These are phyloP conservation scores for Ceraclea dissimilis DNA, from an alignment of 2,888 invertebrate species.

Conservation along the genomic window DNA sequence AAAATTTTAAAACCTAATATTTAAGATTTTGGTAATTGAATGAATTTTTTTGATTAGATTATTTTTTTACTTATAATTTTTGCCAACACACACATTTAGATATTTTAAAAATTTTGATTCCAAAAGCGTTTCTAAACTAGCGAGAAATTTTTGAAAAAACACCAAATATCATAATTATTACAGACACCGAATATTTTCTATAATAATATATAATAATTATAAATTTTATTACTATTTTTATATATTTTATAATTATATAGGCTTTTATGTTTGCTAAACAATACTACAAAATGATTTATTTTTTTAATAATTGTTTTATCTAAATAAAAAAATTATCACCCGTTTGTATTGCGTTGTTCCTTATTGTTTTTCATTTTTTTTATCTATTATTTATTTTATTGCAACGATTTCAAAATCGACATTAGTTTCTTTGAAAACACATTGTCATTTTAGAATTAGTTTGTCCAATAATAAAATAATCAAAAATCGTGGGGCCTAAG, in stretches of 20 bases:
- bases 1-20: background rate
- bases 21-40: background rate
- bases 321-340: slow-evolving; percentile 24
- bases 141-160: slow-evolving; percentile 24
- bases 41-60: background rate
- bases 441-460: too few relatives aligned
- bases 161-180: slow-evolving; percentile 19
- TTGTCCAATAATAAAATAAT: too few relatives aligned
- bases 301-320: slow-evolving; percentile 2
- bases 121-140: slow-evolving; percentile 25
- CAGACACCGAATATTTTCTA: slow-evolving; percentile 23
- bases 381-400: too few relatives aligned
- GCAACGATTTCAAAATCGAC: too few relatives aligned
- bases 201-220: background rate
- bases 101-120: slow-evolving; percentile 16
- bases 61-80: background rate
- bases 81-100: slow-evolving; percentile 1
- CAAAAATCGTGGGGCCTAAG: too few relatives aligned
- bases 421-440: too few relatives aligned
- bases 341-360: slow-evolving; percentile 26
- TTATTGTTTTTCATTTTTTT: slow-evolving; percentile 17
- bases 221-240: background rate
- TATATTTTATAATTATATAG: background rate
- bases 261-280: background rate
- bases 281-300: background rate